Percentiles rank a stretch among this genome's conserved stretches.
phyloP scores from a whole-genome alignment of 2,797 vertebrate genomes.

The Rousettus madagascariensis region DNA sequence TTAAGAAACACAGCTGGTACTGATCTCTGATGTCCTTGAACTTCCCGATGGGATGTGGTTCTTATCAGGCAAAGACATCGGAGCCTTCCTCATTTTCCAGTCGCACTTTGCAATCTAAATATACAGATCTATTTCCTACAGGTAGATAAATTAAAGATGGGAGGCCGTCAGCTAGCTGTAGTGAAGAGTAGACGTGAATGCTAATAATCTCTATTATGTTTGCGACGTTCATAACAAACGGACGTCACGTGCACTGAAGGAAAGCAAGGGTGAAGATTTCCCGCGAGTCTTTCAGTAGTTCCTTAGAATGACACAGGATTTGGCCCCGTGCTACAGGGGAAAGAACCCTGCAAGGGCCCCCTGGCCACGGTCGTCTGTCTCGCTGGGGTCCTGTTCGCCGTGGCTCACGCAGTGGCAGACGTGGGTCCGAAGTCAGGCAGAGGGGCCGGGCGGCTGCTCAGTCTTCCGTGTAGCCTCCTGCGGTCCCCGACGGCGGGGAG shows the following conservation, averaged over 20 bases:
- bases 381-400: background rate
- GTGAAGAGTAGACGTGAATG: background rate
- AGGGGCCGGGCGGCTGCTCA: background rate
- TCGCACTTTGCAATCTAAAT: background rate
- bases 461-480: background rate
- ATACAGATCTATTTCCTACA: background rate
- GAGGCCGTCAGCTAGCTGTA: background rate
- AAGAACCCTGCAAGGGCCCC: background rate
- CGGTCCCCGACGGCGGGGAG: background rate
- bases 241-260: background rate
- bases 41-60: background rate
- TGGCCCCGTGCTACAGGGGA: too few species aligned
- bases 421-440: background rate
- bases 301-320: background rate
- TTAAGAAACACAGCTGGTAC: slow-evolving; percentile 4
- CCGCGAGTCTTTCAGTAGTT: background rate
- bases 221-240: background rate
- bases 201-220: background rate
- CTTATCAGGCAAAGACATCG: background rate
- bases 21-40: background rate
- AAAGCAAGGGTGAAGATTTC: background rate
- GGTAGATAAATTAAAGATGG: background rate
- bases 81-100: background rate
- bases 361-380: too few species aligned
- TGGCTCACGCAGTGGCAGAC: background rate